These are phyloP conservation scores for Patiria miniata DNA, from an alignment of 35 echinoderm and acorn worm genomes.

Conservation along the genomic window DNA sequence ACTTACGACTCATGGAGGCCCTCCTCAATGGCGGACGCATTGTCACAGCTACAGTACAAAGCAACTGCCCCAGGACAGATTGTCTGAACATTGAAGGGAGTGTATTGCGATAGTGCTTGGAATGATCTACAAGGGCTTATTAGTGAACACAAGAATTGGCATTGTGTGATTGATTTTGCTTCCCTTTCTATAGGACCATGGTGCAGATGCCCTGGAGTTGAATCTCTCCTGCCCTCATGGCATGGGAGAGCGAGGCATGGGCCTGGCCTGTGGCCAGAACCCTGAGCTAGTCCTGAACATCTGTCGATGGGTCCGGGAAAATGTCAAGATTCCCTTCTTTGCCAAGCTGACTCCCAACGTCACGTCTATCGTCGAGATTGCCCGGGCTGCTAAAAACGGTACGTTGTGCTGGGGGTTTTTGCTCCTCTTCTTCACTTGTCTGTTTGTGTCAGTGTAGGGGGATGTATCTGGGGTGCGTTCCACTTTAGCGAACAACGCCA, in stretches of 20 bases:
- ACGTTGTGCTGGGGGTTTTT: neutral
- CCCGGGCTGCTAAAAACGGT: constrained; percentile 96
- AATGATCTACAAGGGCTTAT: too few relatives aligned
- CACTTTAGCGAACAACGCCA: too few relatives aligned
- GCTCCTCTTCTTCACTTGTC: too few relatives aligned
- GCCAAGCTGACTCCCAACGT: constrained; percentile 99
- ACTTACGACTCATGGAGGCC: too few relatives aligned
- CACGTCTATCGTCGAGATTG: constrained; percentile 94
- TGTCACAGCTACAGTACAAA: too few relatives aligned
- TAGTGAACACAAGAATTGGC: too few relatives aligned
- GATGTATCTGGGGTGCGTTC: too few relatives aligned
- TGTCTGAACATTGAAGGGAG: too few relatives aligned
- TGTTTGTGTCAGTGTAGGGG: too few relatives aligned
- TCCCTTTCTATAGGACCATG: constrained; percentile 54
- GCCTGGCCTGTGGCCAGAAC: constrained; percentile 95
- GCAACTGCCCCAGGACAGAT: too few relatives aligned
- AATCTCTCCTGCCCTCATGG: constrained; percentile 99
- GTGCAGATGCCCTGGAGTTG: constrained; percentile 92
- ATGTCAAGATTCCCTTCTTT: constrained; percentile 96
- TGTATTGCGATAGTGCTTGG: too few relatives aligned
- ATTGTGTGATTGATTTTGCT: neutral
- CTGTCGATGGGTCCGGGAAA: constrained; percentile 90
- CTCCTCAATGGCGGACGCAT: too few relatives aligned
- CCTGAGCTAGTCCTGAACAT: constrained; percentile 96
- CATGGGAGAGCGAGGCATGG: constrained; percentile 98